phyloP scores from a whole-genome alignment of 2,797 vertebrate genomes.

The Gambusia yucatana region DNA sequence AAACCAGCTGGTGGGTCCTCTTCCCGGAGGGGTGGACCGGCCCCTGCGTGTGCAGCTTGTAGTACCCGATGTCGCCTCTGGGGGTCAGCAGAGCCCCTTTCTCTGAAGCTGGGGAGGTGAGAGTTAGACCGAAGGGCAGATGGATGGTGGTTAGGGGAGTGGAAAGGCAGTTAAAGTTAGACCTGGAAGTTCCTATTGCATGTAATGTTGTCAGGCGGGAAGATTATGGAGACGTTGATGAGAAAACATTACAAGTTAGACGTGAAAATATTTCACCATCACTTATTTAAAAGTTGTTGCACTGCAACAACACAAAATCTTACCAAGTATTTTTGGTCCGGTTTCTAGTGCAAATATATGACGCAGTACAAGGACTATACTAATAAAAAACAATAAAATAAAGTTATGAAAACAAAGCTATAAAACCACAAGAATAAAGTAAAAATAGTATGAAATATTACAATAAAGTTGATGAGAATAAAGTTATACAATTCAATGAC shows the following conservation, averaged over 20 bases:
- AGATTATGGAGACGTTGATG: conserved; percentile 45
- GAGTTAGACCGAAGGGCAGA: conserved; percentile 71
- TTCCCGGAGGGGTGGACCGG: conserved; percentile 64
- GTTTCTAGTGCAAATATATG: too few species aligned
- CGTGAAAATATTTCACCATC: background rate
- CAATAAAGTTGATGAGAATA: too few species aligned
- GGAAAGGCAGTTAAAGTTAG: conserved; percentile 77
- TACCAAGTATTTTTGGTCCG: too few species aligned
- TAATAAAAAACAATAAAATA: too few species aligned
- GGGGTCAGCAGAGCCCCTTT: conserved; percentile 75
- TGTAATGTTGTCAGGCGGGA: conserved; percentile 52
- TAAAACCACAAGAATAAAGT: too few species aligned
- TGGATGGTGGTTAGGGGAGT: conserved; percentile 75
- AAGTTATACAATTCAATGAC: too few species aligned
- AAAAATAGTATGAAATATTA: too few species aligned
- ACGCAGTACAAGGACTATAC: too few species aligned
- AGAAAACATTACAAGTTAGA: conserved; percentile 38
- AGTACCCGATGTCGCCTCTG: conserved; percentile 72
- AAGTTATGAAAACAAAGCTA: too few species aligned
- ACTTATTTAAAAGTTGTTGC: background rate
- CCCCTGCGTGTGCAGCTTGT: conserved; percentile 79
- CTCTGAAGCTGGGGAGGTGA: conserved; percentile 75
- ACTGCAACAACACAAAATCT: too few species aligned
- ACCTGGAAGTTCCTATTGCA: conserved; percentile 58
- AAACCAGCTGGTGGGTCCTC: conserved; percentile 75